Evolutionary conservation across 2,888 invertebrate species (phyloP).

Genomic region (Chouioia cunea): DNA sequence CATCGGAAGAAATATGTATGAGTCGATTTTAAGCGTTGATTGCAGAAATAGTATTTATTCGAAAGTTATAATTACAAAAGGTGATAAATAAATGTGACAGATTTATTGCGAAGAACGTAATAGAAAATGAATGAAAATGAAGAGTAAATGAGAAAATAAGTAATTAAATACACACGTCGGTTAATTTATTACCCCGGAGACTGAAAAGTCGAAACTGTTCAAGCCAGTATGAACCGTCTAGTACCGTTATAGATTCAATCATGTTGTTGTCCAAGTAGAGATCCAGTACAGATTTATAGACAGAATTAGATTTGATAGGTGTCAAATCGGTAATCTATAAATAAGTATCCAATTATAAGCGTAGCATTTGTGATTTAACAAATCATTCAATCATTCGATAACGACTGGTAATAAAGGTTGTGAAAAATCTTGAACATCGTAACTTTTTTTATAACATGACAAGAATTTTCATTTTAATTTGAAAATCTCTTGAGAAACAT

Average conservation of each 20-base stretch:
- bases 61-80: too few species aligned
- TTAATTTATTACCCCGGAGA: slow-evolving; percentile 79
- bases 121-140: not conserved
- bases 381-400: too few species aligned
- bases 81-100: not conserved
- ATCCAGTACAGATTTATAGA: slow-evolving; percentile 79
- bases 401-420: too few species aligned
- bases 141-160: not conserved
- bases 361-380: not conserved
- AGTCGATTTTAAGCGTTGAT: too few species aligned
- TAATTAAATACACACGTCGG: slow-evolving; percentile 72
- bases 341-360: not conserved
- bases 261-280: slow-evolving; percentile 83
- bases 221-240: slow-evolving; percentile 86
- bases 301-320: slow-evolving; percentile 75
- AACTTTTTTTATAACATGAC: too few species aligned
- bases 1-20: not conserved
- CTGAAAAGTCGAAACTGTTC: slow-evolving; percentile 83
- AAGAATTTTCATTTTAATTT: too few species aligned
- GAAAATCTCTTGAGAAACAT: too few species aligned
- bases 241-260: slow-evolving; percentile 75
- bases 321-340: slow-evolving; percentile 75
- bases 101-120: too few species aligned
- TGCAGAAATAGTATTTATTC: too few species aligned
- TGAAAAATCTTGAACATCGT: too few species aligned